Conservation (phyloP, 2,113 vertebrate species). For the Rhabdomys dilectus region DNA sequence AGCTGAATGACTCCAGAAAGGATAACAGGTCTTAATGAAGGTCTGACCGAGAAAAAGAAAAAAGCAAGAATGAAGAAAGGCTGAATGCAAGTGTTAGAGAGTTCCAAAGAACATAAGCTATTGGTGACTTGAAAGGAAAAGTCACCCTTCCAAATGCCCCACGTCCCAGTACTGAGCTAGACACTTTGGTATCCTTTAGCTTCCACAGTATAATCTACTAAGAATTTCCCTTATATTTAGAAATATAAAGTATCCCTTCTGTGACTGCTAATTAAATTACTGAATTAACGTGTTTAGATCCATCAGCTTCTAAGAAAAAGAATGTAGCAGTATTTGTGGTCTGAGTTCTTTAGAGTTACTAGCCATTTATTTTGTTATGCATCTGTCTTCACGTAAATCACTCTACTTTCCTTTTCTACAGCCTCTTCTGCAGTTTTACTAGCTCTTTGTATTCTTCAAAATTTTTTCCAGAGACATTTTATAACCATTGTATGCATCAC, state of each 20-base stretch:
- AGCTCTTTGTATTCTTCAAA: not conserved
- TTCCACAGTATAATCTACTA: not conserved
- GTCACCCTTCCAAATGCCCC: not conserved
- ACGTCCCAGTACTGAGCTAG: rapidly evolving
- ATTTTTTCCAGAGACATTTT: not conserved
- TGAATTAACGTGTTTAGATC: not conserved
- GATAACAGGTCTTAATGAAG: not conserved
- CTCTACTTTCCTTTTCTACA: not conserved
- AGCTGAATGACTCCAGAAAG: not conserved
- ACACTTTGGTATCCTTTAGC: not conserved
- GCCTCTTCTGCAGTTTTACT: not conserved
- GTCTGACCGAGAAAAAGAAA: not conserved
- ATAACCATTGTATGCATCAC: conserved; percentile 19
- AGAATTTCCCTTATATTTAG: not conserved
- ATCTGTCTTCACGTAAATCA: not conserved
- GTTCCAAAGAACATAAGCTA: not conserved
- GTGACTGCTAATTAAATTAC: conserved; percentile 18
- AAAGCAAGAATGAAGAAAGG: not conserved
- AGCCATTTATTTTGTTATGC: not conserved
- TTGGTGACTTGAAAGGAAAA: not conserved
- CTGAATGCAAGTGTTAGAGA: rapidly evolving
- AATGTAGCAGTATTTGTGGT: not conserved
- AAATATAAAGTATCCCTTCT: not conserved
- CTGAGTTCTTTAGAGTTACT: not conserved
- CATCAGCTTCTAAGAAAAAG: not conserved